Conservation (phyloP, 2,888 invertebrate species). For the Serrognathus titanus region DNA sequence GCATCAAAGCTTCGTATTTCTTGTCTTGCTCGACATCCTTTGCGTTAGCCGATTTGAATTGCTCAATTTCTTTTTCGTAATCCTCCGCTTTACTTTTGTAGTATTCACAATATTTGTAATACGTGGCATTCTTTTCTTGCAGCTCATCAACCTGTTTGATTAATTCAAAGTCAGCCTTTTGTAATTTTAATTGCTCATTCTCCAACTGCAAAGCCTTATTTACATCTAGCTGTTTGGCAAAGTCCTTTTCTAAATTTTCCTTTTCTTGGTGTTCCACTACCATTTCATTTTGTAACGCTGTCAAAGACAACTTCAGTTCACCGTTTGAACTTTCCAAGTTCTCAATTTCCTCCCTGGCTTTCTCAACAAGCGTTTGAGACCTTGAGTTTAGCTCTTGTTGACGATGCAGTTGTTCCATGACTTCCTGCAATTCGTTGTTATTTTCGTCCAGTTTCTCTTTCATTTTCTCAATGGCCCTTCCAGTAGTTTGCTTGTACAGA, state of each 20-base stretch:
- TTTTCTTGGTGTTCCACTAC: background rate
- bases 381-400: constrained; percentile 16
- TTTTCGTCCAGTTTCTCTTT: constrained; percentile 20
- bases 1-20: constrained; percentile 38
- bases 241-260: constrained; percentile 14
- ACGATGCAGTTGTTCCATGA: constrained; percentile 9
- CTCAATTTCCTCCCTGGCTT: constrained; percentile 13
- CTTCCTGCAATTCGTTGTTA: constrained; percentile 14
- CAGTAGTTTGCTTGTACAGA: constrained; percentile 17
- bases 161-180: constrained; percentile 27
- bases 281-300: background rate
- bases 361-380: constrained; percentile 9
- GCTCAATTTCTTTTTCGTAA: constrained; percentile 36
- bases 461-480: constrained; percentile 12
- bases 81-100: constrained; percentile 33
- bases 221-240: background rate
- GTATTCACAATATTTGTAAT: constrained; percentile 31
- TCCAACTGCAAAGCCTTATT: constrained; percentile 6
- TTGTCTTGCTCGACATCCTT: constrained; percentile 43
- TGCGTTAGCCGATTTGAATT: constrained; percentile 33
- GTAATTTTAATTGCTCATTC: constrained; percentile 12
- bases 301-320: too few relatives aligned
- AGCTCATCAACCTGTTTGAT: constrained; percentile 31
- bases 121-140: constrained; percentile 28
- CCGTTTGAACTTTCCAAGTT: constrained; percentile 12